Evolutionary conservation across 2,797 vertebrate genomes (phyloP), one percentile per base, ranked within the genome.

Genomic region (Odontamblyopus rebecca): DNA sequence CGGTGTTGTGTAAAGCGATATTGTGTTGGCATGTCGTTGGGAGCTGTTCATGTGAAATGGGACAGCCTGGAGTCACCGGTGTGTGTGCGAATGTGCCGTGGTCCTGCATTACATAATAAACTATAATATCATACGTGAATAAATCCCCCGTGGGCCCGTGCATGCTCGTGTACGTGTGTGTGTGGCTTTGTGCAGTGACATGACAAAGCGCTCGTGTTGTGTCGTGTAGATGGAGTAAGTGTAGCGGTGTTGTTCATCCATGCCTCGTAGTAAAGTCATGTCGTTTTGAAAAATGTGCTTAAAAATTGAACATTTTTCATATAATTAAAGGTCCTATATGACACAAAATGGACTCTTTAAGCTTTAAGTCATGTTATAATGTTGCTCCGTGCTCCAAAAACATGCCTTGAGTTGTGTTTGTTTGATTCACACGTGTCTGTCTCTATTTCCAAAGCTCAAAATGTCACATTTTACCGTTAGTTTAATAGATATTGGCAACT

Each of bases 131-230:
- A 16, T 71, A 62, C 65, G 4, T 26, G 67, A 60, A 70, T 9
- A 29, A 6, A 30, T 67, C 68, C 61, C 0, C 8, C 1, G 54
- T n/a, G 62, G 30, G 56, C 15, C 54, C 35, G 51, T 76, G 82
- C 86, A 89, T 87, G 44, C 44, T 16, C 6, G 35, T 38, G 8
- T 35, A 6, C 5, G 85, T 29, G 73, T 74, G 54, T 73, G 27
- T 68, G 70, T 68, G 8, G 76, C 71, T 82, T 73, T 71, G 66
- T 80, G 82, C 27, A 50, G 77, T 77, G 77, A 73, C 61, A 64
- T 70, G 54, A 67, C 59, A 53, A 30, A 41, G 66, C 57, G 66
- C 44, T 69, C 50, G 0, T 66, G 68, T 59, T 30, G 71, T 67
- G 38, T 61, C 57, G 69, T 66, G 41, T 19, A 18, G 63, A 50